Conservation (phyloP, 1,140 invertebrate genomes). For the Ceratosolen solmsi region DNA sequence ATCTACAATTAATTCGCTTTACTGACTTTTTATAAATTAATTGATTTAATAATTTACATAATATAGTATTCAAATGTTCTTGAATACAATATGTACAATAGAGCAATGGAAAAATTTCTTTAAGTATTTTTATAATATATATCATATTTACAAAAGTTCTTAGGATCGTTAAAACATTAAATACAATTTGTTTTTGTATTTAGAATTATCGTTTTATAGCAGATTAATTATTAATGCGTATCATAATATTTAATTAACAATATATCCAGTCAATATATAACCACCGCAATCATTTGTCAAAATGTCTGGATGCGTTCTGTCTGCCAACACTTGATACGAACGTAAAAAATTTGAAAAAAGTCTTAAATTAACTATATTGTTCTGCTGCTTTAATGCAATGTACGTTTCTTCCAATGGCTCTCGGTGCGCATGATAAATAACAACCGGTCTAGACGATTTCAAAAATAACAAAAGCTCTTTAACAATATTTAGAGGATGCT, state of each 20-base stretch:
- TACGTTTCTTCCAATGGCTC: conserved; percentile 90
- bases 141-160: conserved; percentile 40
- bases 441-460: conserved; percentile 85
- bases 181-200: conserved; percentile 20
- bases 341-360: conserved; percentile 90
- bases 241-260: conserved; percentile 62
- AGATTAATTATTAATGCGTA: neutral
- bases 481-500: conserved; percentile 87
- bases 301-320: conserved; percentile 88
- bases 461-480: conserved; percentile 84
- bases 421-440: conserved; percentile 84
- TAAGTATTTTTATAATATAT: neutral
- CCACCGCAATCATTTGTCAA: conserved; percentile 84
- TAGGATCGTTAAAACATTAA: neutral
- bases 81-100: neutral
- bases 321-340: conserved; percentile 90
- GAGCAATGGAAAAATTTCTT: no score
- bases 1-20: neutral
- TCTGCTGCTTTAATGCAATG: conserved; percentile 80
- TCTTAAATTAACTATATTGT: conserved; percentile 82
- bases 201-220: neutral
- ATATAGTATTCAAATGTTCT: neutral
- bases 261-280: conserved; percentile 82
- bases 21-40: conserved; percentile 16
- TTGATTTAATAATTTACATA: conserved; percentile 25